These are phyloP conservation scores for Merluccius polli DNA, from an alignment of 2,797 vertebrate species.

Conservation along the genomic window DNA sequence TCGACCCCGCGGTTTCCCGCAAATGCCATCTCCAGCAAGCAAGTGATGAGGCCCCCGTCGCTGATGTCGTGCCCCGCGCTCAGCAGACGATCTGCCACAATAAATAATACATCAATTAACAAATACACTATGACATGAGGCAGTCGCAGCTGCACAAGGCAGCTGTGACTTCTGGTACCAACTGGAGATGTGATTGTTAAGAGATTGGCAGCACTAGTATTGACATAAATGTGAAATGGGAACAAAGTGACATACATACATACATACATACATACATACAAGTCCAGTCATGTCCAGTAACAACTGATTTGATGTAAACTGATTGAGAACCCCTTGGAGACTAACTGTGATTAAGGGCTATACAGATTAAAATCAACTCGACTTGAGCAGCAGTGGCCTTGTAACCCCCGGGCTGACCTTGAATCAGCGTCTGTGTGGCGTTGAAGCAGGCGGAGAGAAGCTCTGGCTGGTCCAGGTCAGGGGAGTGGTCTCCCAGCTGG, in stretches of 20 bases:
- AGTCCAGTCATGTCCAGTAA: background rate
- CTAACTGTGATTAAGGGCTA: no score
- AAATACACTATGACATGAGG: background rate
- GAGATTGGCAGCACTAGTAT: background rate
- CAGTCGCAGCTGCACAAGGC: no score
- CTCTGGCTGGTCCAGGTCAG: constrained; percentile 79
- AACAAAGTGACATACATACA: background rate
- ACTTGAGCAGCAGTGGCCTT: no score
- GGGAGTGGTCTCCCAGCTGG: constrained; percentile 82
- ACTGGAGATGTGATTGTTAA: no score
- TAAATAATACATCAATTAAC: background rate
- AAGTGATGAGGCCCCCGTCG: constrained; percentile 86
- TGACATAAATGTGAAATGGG: background rate
- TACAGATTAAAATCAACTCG: no score
- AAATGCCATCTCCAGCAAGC: constrained; percentile 90
- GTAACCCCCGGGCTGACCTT: constrained; percentile 56
- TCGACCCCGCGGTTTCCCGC: constrained; percentile 86
- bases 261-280: constrained; percentile 13
- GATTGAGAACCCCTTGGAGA: no score
- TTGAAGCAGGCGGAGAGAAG: constrained; percentile 77
- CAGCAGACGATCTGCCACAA: constrained; percentile 70
- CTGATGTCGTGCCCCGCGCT: constrained; percentile 90
- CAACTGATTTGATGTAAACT: no score
- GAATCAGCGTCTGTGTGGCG: constrained; percentile 79
- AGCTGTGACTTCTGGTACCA: no score